Base-by-base conservation (phyloP, 2,888 invertebrate genomes). In the Girardia tigrina region DNA sequence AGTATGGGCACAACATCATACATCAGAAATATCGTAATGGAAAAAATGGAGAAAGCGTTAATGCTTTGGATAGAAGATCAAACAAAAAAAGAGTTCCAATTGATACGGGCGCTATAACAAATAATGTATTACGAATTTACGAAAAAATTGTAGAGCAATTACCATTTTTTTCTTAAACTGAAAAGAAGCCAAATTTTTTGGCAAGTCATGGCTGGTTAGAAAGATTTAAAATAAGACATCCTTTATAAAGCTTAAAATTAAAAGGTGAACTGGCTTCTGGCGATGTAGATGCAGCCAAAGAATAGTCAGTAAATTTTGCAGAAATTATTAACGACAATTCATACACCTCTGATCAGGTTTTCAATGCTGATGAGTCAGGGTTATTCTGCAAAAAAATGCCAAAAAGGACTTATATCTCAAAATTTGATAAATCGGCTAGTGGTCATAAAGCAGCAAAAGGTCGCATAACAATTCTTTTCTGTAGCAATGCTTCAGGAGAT, bases 121-220 rank as follows among this genome's bases (percentile, higher is more conserved):
- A 16, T 36, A 56, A 56, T 20, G 56, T 23, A 20, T 56, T 56
- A 4, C n/a, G 23, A 56, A 56, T 56, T 16, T 56, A 20, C n/a
- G n/a, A n/a, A 56, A 56, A 56, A 56, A 20, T 56, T 6, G 23
- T 20, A 56, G 56, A 56, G 2, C 56, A 56, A 23, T 23, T 20
- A 56, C 56, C 4, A 12, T 56, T 2, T 20, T 20, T 23, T 20
- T 56, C 56, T 56, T n/a, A 56, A 6, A 56, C 6, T 23, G 8
- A 56, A 56, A 56, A n/a, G n/a, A n/a, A 56, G 23, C 56, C 56
- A 8, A 23, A 56, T 56, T 56, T 56, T 56, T n/a, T 23, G 23
- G 56, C 56, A 56, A 56, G 56, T 56, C 56, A 56, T 56, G 56
- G n/a, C n/a, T 56, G 56, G 56, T 56, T 56, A 6, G n/a, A 56